Conservation (phyloP, 2,888 invertebrate genomes). For the Colostygia pectinataria region DNA sequence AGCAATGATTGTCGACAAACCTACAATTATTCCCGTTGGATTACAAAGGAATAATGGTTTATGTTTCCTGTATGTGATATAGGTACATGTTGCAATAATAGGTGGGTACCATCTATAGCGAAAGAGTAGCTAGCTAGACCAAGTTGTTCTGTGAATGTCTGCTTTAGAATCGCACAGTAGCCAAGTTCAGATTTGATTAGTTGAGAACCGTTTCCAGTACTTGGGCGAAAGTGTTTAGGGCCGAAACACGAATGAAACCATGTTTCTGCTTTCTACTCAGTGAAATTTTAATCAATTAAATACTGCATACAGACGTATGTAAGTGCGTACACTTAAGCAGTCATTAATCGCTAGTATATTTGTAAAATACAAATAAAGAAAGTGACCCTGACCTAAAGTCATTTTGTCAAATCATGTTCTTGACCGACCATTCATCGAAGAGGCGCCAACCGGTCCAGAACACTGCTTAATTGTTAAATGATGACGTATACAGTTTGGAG, state of each 20-base stretch:
- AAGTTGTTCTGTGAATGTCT: too few species aligned
- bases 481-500: conserved; percentile 32
- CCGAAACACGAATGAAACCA: too few species aligned
- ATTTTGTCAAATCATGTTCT: conserved; percentile 63
- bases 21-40: conserved; percentile 55
- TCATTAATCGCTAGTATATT: conserved; percentile 8
- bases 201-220: too few species aligned
- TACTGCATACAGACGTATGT: conserved; percentile 2
- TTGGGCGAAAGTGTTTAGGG: too few species aligned
- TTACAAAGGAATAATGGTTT: conserved; percentile 59
- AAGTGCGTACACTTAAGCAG: neutral
- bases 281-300: conserved; percentile 9
- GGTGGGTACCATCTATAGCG: conserved; percentile 19
- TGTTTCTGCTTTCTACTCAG: conserved; percentile 1
- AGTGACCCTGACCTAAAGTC: conserved; percentile 50
- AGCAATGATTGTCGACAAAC: conserved; percentile 46
- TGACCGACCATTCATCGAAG: conserved; percentile 50
- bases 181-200: too few species aligned
- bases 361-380: conserved; percentile 39
- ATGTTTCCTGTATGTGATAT: conserved; percentile 53
- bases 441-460: conserved; percentile 37
- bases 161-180: too few species aligned
- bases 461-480: conserved; percentile 41
- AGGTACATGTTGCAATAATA: conserved; percentile 29
- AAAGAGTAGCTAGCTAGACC: neutral